Conservation (phyloP, 2,888 invertebrate genomes). For the Hydriomena furcata region DNA sequence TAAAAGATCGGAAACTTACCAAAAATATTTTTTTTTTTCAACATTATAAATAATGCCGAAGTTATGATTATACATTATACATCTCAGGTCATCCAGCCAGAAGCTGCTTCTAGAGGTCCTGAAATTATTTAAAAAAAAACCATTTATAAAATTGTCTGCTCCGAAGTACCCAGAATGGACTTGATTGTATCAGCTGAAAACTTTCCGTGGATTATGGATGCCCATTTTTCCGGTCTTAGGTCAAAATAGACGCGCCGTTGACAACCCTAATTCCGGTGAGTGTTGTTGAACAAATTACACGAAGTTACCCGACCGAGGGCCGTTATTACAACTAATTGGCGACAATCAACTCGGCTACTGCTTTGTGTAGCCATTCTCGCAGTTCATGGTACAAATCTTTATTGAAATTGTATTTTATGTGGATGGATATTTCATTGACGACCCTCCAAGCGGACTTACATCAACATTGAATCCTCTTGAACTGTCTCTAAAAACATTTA, state of each 20-base stretch:
- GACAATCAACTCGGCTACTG: constrained; percentile 71
- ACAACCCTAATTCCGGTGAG: constrained; percentile 32
- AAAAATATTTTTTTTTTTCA: too few species aligned
- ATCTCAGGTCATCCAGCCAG: too few species aligned
- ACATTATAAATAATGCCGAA: constrained; percentile 1
- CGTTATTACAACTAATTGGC: constrained; percentile 79
- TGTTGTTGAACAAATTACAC: constrained; percentile 67
- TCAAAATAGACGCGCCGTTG: neutral
- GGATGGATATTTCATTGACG: constrained; percentile 3
- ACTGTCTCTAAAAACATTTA: too few species aligned
- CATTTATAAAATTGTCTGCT: too few species aligned
- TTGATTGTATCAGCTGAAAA: neutral
- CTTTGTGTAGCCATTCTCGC: constrained; percentile 57
- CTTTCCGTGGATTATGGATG: neutral
- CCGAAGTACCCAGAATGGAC: too few species aligned
- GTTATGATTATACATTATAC: too few species aligned
- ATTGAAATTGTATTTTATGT: constrained; percentile 16
- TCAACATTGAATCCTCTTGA: neutral
- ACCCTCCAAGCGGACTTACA: neutral
- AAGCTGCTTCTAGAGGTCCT: too few species aligned
- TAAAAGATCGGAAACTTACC: constrained; percentile 1
- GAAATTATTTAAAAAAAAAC: too few species aligned
- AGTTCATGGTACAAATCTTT: constrained; percentile 18
- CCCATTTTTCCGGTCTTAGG: neutral
- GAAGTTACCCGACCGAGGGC: constrained; percentile 61